A percentile compares a stretch with the other conserved stretches of the same genome.
Conservation (phyloP, 1,140 invertebrate genomes). For the Drosophila subobscura region DNA sequence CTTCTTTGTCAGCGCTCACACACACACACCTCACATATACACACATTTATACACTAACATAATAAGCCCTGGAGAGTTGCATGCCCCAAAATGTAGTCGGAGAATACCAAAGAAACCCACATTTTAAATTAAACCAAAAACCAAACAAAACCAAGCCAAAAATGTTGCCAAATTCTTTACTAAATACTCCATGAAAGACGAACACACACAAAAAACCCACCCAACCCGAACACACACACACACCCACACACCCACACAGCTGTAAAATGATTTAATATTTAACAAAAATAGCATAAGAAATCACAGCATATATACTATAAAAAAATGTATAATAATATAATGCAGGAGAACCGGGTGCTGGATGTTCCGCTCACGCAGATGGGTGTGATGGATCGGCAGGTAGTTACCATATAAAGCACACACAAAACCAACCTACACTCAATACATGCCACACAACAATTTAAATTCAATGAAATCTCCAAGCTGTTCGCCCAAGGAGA, state of each 20-base stretch:
- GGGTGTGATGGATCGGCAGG: constrained; percentile 94
- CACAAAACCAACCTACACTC: constrained; percentile 33
- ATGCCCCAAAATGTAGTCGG: constrained; percentile 61
- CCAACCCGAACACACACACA: not conserved
- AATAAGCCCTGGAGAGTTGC: constrained; percentile 53
- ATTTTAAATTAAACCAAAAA: constrained; percentile 30
- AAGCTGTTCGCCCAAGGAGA: constrained; percentile 4
- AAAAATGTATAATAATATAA: constrained; percentile 68
- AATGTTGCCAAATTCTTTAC: constrained; percentile 33
- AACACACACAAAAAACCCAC: constrained; percentile 8
- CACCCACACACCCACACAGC: constrained; percentile 17
- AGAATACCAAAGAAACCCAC: constrained; percentile 48
- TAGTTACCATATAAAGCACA: constrained; percentile 82
- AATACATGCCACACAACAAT: constrained; percentile 21
- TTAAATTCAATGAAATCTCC: constrained; percentile 20
- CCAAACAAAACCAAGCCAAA: constrained; percentile 8
- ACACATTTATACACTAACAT: constrained; percentile 33
- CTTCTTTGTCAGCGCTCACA: constrained; percentile 6
- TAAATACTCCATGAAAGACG: not conserved
- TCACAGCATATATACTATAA: constrained; percentile 50
- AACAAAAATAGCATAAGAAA: constrained; percentile 25
- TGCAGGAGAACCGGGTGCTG: constrained; percentile 89
- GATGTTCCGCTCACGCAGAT: constrained; percentile 93
- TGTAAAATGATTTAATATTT: constrained; percentile 46
- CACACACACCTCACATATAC: not conserved